Percentiles rank a stretch among this genome's conserved stretches.
Evolutionary conservation across 2,888 invertebrate genomes (phyloP).

Genomic region (Stramonita haemastoma): DNA sequence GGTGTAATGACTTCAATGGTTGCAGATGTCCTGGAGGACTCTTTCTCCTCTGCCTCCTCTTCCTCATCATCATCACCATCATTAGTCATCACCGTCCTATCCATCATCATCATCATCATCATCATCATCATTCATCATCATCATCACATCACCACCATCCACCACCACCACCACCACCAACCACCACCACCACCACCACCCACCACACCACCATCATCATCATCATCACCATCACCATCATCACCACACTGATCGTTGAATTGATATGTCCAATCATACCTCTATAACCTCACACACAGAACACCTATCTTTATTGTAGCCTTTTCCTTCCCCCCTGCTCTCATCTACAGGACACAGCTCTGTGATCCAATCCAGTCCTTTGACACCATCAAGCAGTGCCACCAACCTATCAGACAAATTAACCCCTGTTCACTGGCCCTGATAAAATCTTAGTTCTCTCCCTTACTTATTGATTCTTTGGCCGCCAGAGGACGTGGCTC

Average conservation of each 20-base stretch:
- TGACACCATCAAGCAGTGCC: conserved; percentile 36
- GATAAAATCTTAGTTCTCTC: conserved; percentile 27
- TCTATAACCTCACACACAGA: background rate
- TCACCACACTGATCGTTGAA: background rate
- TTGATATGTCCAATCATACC: background rate
- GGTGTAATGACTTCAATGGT: too few relatives aligned
- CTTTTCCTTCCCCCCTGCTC: background rate
- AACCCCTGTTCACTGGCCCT: conserved; percentile 41
- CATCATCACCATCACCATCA: too few relatives aligned
- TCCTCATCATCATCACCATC: background rate
- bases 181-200: too few relatives aligned
- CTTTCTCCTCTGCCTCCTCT: background rate
- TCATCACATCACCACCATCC: too few relatives aligned
- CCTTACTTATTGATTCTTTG: conserved; percentile 11
- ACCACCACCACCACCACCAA: too few relatives aligned
- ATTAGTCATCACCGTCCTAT: background rate
- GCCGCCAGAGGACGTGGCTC: conserved; percentile 4
- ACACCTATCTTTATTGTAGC: background rate
- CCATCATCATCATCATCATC: background rate
- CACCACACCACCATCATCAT: too few relatives aligned
- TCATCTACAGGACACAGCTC: conserved; percentile 9
- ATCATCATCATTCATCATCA: background rate
- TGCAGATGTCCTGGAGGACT: background rate
- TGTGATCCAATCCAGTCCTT: conserved; percentile 41
- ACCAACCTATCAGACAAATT: conserved; percentile 43